Evolutionary conservation across 2,888 invertebrate species (phyloP), one percentile per base, ranked within the genome.

Genomic region (Idaea biselata): DNA sequence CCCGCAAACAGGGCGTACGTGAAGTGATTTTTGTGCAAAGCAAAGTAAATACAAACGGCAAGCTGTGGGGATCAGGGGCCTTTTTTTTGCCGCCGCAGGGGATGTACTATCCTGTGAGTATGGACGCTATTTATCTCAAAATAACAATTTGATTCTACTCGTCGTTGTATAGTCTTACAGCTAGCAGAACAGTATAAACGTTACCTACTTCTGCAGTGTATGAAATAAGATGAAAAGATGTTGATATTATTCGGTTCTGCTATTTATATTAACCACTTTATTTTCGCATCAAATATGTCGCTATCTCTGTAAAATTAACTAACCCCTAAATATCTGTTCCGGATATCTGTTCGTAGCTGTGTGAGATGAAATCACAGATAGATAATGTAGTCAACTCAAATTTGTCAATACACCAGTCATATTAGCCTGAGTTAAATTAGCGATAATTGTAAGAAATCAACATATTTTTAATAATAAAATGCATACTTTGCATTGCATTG

Each of bases 31-130:
- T 93, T 93, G 93, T 94, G 93, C 89, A 87, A 81, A 86, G 87
- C 83, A 89, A 91, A 93, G 93, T 91, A 91, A 89, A 93, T 93
- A 94, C 93, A 95, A 95, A 96, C 95, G 95, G 95, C 97, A 97
- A 97, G 95, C 97, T 97, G 97, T 97, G 97, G 97, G 97, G 97
- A 94, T 96, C 97, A 94, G 97, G 97, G 95, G 97, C 97, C 93
- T 97, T 96, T 94, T 97, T 97, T 94, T 96, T 97, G 95, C 97
- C 97, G 95, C 97, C 97, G 94, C 97, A 97, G 96, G 97, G 97
- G 95, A 97, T 97, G 96, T 97, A 97, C 94, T 97, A 97, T 95
- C 97, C 97, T 96, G 97, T 97, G 94, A 97, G 97, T 96, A 91
- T 85, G 71, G 69, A 64, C 69, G 69, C 66, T 64, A 58, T 68